These are phyloP conservation scores for Drosophila ercepeae DNA, from an alignment of 1,140 invertebrate species.

Conservation along the genomic window DNA sequence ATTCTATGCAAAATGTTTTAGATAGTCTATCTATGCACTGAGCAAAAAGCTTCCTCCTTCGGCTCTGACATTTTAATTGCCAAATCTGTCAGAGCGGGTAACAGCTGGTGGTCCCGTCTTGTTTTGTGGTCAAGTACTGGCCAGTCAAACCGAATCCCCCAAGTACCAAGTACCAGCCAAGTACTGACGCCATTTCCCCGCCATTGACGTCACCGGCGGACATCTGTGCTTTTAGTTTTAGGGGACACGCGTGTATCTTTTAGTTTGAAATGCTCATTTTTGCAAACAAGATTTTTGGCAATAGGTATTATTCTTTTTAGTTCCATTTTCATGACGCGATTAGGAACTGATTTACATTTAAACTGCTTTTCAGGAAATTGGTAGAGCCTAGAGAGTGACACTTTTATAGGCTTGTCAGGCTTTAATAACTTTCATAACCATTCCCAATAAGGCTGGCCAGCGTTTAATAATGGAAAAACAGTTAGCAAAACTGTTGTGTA, in stretches of 20 bases:
- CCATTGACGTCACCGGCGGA: constrained; percentile 57
- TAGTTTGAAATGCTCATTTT: constrained; percentile 38
- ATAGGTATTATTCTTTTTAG: not conserved
- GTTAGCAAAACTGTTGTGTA: constrained; percentile 54
- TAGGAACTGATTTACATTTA: no score
- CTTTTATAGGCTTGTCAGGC: constrained; percentile 43
- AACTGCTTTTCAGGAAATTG: constrained; percentile 28
- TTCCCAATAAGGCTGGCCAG: constrained; percentile 34
- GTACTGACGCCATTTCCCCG: constrained; percentile 33
- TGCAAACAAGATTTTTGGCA: constrained; percentile 10
- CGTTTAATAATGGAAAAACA: constrained; percentile 37
- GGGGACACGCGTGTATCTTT: constrained; percentile 33
- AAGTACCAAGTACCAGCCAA: constrained; percentile 6
- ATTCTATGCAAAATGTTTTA: constrained; percentile 1
- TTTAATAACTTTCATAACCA: constrained; percentile 39
- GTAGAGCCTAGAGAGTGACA: constrained; percentile 10
- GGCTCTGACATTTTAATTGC: constrained; percentile 67
- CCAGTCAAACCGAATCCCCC: constrained; percentile 4
- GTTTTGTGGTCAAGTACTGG: constrained; percentile 45
- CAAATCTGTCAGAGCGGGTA: constrained; percentile 56
- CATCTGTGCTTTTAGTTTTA: constrained; percentile 21
- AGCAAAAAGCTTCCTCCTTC: constrained; percentile 16
- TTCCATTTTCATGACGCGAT: no score
- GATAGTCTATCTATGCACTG: constrained; percentile 8
- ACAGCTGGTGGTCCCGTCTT: constrained; percentile 58